Base-by-base conservation (phyloP, 92 coral and sea anemone genomes). In the Montipora capitata region DNA sequence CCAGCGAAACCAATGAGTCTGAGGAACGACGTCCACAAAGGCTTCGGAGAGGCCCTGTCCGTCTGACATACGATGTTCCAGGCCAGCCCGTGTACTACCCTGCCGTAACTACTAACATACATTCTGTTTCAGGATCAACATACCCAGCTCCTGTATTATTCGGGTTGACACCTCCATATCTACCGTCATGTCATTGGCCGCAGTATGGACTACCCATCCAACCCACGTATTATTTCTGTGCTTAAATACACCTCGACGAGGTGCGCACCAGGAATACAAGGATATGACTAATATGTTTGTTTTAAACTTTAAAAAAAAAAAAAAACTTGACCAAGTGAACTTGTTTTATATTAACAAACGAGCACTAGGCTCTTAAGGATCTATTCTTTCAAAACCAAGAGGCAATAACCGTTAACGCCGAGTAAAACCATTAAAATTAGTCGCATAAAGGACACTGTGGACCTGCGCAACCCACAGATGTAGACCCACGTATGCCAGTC, bases 11-110 rank as follows among this genome's bases (percentile, higher is more conserved):
- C 49, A 65, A 77, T 14, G 39, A 54, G 4, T 43, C 76, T 44
- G 66, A 66, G 12, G 62, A 41, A 39, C 43, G 54, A 14, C 52
- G 75, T 15, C 91, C 77, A 35, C 91, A 70, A 35, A 77, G 91
- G n/a, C 45, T 52, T 15, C 59, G 80, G 70, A 69, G 78, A 40
- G 78, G 78, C 11, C 91, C 91, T 3, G 72, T 69, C 17, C 71
- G 85, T 40, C 40, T 78, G 42, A 68, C 70, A 10, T 87, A 87
- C 58, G 67, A 87, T 61, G 85, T 70, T 3, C 85, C 91, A 35
- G 91, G 91, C n/a, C 72, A 87, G 20, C 85, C 85, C 52, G 38
- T 20, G 35, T 72, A 43, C n/a, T n/a, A 45, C 13, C 77, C 59
- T 16, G 77, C 57, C 5, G 77, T 72, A 44, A 43, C 77, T 16